phyloP scores from a whole-genome alignment of 2,888 invertebrate genomes.

The Agrotis segetum region DNA sequence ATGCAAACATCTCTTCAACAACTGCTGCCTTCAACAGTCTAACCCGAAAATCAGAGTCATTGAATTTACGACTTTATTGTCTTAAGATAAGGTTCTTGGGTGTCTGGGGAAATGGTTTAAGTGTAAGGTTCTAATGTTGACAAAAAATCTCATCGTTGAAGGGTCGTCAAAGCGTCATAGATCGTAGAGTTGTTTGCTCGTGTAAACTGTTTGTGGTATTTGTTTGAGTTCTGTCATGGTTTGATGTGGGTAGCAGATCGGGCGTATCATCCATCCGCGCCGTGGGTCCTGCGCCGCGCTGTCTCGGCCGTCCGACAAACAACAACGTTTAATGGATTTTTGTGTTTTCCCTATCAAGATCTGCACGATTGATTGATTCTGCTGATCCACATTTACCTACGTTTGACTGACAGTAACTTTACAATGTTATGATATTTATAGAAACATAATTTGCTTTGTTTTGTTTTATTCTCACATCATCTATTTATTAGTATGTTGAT shows the following conservation, averaged over 20 bases:
- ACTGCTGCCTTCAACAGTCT: constrained; percentile 47
- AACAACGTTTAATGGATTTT: constrained; percentile 69
- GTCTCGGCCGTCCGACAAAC: constrained; percentile 56
- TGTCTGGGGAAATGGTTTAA: constrained; percentile 13
- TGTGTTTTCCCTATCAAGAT: constrained; percentile 57
- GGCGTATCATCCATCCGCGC: constrained; percentile 49
- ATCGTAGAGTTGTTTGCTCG: constrained; percentile 74
- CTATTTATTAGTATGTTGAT: too few species aligned
- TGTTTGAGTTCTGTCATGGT: constrained; percentile 70
- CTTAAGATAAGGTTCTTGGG: constrained; percentile 30
- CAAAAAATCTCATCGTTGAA: constrained; percentile 73
- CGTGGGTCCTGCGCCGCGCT: neutral
- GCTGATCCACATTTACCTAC: constrained; percentile 14
- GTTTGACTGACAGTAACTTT: neutral
- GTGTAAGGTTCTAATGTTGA: constrained; percentile 57
- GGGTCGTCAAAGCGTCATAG: constrained; percentile 69
- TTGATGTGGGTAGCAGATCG: constrained; percentile 61
- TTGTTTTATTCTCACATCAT: too few species aligned
- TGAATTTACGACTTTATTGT: constrained; percentile 43
- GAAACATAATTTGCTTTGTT: neutral
- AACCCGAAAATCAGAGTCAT: constrained; percentile 26
- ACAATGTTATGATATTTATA: neutral
- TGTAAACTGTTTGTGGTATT: constrained; percentile 77
- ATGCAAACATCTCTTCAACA: constrained; percentile 73
- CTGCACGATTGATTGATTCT: constrained; percentile 47